A percentile compares a stretch with the other conserved stretches of the same genome.
phyloP scores from a whole-genome alignment of 1,140 invertebrate species.

The Plutomurus gul region DNA sequence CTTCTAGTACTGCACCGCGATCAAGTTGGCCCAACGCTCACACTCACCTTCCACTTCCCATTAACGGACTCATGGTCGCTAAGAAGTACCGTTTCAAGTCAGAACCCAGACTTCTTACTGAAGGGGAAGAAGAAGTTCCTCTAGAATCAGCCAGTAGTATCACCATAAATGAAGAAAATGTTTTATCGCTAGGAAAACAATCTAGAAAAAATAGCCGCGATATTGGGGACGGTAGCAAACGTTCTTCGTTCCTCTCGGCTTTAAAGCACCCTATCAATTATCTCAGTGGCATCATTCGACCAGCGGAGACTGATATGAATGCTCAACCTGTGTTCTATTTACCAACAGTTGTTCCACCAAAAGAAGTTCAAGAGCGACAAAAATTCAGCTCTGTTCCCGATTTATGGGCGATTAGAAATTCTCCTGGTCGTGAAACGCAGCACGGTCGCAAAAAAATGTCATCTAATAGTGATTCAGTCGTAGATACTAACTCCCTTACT shows the following conservation, averaged over 20 bases:
- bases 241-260: conserved; percentile 31
- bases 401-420: conserved; percentile 42
- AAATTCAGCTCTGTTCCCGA: conserved; percentile 46
- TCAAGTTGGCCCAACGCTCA: conserved; percentile 67
- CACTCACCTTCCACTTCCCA: conserved; percentile 40
- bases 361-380: not conserved
- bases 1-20: conserved; percentile 62
- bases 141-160: not conserved
- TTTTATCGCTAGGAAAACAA: not conserved
- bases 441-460: conserved; percentile 33
- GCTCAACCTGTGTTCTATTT: not conserved
- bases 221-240: not conserved
- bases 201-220: conserved; percentile 27
- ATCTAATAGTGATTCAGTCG: conserved; percentile 35
- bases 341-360: not conserved
- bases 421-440: conserved; percentile 15
- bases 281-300: conserved; percentile 25
- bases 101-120: conserved; percentile 32
- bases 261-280: conserved; percentile 38
- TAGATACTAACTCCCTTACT: conserved; percentile 3
- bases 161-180: not conserved
- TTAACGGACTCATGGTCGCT: conserved; percentile 37
- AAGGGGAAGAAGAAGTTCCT: conserved; percentile 6
- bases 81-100: conserved; percentile 49
- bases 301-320: not conserved